phyloP scores from a whole-genome alignment of 1,140 invertebrate species.

The Archivesica marissinica region DNA sequence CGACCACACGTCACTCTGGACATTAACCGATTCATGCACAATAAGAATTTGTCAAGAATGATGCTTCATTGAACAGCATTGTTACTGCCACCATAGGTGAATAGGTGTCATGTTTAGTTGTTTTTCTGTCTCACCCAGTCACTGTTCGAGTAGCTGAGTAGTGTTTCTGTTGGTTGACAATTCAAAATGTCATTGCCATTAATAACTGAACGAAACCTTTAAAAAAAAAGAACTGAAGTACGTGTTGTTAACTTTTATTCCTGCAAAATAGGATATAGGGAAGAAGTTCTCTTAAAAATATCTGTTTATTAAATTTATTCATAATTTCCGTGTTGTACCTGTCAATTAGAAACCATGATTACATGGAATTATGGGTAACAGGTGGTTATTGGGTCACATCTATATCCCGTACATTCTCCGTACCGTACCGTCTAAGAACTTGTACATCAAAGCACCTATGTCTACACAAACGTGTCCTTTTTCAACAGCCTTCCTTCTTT shows the following conservation, averaged over 20 bases:
- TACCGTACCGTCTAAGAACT: no score
- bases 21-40: conserved; percentile 8
- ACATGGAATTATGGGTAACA: conserved; percentile 61
- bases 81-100: no score
- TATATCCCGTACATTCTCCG: no score
- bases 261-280: not conserved
- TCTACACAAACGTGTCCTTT: no score
- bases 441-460: no score
- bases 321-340: conserved; percentile 59
- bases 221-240: not conserved
- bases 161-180: not conserved
- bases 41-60: no score
- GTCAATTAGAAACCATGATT: conserved; percentile 68
- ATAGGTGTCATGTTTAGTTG: no score
- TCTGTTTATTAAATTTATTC: not conserved
- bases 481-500: no score
- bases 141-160: not conserved
- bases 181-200: not conserved
- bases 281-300: not conserved
- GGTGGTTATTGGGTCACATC: conserved; percentile 58
- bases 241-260: not conserved
- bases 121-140: no score
- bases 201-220: not conserved
- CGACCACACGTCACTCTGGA: conserved; percentile 26
- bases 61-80: not conserved